Percentiles rank a stretch among this genome's conserved stretches.
Conservation (phyloP, 1,140 invertebrate genomes). For the Drosophila sechellia region DNA sequence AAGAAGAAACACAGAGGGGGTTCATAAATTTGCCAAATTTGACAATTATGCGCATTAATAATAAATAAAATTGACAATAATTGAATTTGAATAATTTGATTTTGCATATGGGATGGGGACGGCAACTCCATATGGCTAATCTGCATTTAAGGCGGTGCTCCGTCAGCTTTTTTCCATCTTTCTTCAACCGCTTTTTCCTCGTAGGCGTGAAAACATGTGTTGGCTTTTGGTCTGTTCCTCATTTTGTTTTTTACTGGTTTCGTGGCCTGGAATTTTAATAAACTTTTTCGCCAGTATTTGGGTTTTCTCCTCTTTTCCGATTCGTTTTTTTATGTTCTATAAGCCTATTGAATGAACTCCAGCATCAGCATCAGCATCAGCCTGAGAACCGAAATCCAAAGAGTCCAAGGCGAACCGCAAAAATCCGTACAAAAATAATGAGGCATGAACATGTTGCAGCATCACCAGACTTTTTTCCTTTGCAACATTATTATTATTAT, state of each 20-base stretch:
- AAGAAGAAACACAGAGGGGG: slow-evolving; percentile 26
- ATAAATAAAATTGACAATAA: slow-evolving; percentile 84
- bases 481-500: slow-evolving; percentile 74
- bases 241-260: slow-evolving; percentile 22
- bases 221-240: slow-evolving; percentile 48
- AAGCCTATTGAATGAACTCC: slow-evolving; percentile 44
- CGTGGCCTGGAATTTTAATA: slow-evolving; percentile 74
- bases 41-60: slow-evolving; percentile 84
- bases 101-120: slow-evolving; percentile 51
- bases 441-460: slow-evolving; percentile 80
- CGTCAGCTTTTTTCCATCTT: slow-evolving; percentile 53
- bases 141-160: slow-evolving; percentile 76
- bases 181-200: slow-evolving; percentile 29
- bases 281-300: slow-evolving; percentile 55
- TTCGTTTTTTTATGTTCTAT: slow-evolving; percentile 6
- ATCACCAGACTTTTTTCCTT: slow-evolving; percentile 44
- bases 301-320: slow-evolving; percentile 14
- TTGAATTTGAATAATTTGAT: slow-evolving; percentile 81
- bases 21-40: slow-evolving; percentile 84
- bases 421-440: slow-evolving; percentile 82
- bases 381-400: slow-evolving; percentile 59
- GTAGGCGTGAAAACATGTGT: slow-evolving; percentile 83
- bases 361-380: slow-evolving; percentile 17
- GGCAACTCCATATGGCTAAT: slow-evolving; percentile 63
- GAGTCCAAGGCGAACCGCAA: slow-evolving; percentile 77